Evolutionary conservation across 2,797 vertebrate species (phyloP), one percentile per base, ranked within the genome.

Genomic region (Steatocranus sp.): DNA sequence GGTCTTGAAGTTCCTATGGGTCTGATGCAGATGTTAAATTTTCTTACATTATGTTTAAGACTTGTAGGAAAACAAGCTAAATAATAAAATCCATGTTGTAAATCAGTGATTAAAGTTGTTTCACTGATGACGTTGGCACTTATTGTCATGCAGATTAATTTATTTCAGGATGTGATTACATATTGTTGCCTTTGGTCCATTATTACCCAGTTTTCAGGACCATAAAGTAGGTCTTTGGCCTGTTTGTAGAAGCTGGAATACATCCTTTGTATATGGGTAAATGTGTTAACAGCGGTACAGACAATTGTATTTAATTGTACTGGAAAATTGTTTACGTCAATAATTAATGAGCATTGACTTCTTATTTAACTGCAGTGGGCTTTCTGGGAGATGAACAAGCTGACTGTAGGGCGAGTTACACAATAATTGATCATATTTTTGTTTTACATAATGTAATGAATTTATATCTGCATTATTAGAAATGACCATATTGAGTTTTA

Each of bases 281-380:
- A 61, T 34, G 10, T 11, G 56, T n/a, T 58, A 0, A 61, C 10
- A 34, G 17, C 0, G 2, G 27, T 58, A 17, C 53, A 56, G 8
- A 34, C 30, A 58, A 34, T n/a, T 58, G 17, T 58, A n/a, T 32
- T 58, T 58, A 58, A 7, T 58, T 58, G 30, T 2, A 0, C 30
- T 58, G 56, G 56, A 58, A 58, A 58, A 34, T 58, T 58, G 17
- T 34, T 58, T 58, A 34, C 1, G 2, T 34, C 30, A 58, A 11
- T 58, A 0, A 5, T 34, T 58, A 58, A 34, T 34, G 56, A 34
- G 30, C 0, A 2, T 3, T n/a, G 30, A 34, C 1, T 0, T 58
- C 56, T 58, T 58, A 34, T 58, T 58, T 58, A 58, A 34, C 56
- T 58, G 30, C 56, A 58, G 17, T 58, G 54, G 54, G 3, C 54